Evolutionary conservation across 2,888 invertebrate genomes (phyloP).

Genomic region (Beris chalybata): DNA sequence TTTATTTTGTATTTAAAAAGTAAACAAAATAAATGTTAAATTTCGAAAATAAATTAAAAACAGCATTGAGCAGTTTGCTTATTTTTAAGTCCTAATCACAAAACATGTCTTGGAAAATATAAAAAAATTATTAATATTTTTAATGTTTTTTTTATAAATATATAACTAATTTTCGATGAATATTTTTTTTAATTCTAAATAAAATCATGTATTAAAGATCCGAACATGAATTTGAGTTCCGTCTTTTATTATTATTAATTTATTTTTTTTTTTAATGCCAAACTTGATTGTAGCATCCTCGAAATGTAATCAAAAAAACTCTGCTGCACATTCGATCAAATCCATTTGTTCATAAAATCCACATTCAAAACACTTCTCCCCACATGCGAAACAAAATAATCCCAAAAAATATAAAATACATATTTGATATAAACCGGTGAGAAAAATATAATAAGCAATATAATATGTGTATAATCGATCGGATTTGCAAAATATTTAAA

Average conservation of each 20-base stretch:
- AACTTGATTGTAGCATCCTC: slow-evolving; percentile 4
- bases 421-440: slow-evolving; percentile 19
- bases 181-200: neutral
- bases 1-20: neutral
- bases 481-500: slow-evolving; percentile 14
- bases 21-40: slow-evolving; percentile 22
- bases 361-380: neutral
- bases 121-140: slow-evolving; percentile 13
- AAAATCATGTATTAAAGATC: too few relatives aligned
- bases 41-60: slow-evolving; percentile 16
- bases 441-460: slow-evolving; percentile 17
- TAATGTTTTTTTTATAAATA: neutral
- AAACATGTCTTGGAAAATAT: slow-evolving; percentile 36
- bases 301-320: slow-evolving; percentile 29
- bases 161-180: slow-evolving; percentile 4
- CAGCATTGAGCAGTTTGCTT: slow-evolving; percentile 22
- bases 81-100: slow-evolving; percentile 38
- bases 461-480: slow-evolving; percentile 3
- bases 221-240: neutral
- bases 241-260: slow-evolving; percentile 4
- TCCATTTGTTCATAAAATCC: slow-evolving; percentile 28
- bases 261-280: slow-evolving; percentile 8
- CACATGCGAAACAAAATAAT: too few relatives aligned
- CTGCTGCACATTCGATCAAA: slow-evolving; percentile 35
- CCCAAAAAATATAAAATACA: slow-evolving; percentile 1